Conservation (phyloP, 2,113 vertebrate species). For the Noctilio leporinus region DNA sequence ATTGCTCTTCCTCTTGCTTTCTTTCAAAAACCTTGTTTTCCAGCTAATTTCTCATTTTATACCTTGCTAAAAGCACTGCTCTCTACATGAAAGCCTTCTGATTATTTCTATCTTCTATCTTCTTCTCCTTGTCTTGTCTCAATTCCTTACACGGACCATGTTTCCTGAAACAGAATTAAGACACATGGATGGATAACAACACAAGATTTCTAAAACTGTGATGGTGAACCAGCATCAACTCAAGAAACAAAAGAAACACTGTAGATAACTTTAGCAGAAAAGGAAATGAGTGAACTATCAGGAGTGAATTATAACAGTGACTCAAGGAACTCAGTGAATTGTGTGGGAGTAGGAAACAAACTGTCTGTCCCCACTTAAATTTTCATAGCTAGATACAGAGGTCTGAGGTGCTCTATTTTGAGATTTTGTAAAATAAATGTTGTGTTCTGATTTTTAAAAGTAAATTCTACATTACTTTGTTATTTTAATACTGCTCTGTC, state of each 20-base stretch:
- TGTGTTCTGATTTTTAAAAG: neutral
- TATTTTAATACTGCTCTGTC: rapidly evolving
- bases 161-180: neutral
- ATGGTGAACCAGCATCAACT: neutral
- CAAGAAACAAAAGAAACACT: neutral
- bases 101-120: neutral
- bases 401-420: neutral
- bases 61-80: rapidly evolving
- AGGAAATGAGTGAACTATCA: neutral
- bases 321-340: neutral
- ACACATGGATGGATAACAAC: neutral
- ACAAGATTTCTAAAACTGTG: neutral
- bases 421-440: neutral
- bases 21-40: neutral
- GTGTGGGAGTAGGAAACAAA: neutral
- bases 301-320: neutral
- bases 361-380: neutral
- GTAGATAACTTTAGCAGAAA: neutral
- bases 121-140: neutral
- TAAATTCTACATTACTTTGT: neutral
- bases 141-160: neutral
- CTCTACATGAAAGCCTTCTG: neutral
- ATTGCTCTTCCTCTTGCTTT: neutral
- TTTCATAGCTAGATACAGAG: neutral
- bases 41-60: neutral